Evolutionary conservation across 2,113 vertebrate species (phyloP), one percentile per base, ranked within the genome.

Genomic region (Orientallactaga bullata): DNA sequence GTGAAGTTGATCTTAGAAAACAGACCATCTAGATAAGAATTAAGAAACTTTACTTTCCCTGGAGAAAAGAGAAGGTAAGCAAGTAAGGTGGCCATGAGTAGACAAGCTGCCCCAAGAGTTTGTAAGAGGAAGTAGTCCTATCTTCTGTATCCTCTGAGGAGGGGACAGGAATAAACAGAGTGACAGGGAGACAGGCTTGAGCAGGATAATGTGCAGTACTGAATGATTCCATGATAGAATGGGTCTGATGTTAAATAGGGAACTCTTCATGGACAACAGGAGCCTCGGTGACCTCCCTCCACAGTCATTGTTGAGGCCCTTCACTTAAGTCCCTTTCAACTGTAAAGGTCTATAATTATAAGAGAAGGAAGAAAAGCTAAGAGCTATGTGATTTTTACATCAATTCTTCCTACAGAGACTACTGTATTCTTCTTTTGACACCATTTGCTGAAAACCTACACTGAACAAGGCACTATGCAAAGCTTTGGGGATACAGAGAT

Each of bases 381-480:
- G 42, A 20, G 63, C 30, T 23, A 73, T 51, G 66, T 94, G 66
- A 93, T 65, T 80, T 92, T 84, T 84, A 91, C 26, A 86, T 3
- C 58, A 63, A 69, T 79, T 90, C 77, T 89, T 89, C 90, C 85
- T 97, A 82, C 37, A 97, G 88, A 95, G 88, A 96, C 74, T 85
- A 95, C 86, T 84, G 85, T 63, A 78, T 65, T 90, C 86, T 86
- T 91, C 81, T 89, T 84, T 95, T 91, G 87, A 91, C 65, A 93
- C 65, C 89, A 91, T 89, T 93, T 93, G 92, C 84, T 96, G 91
- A 96, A 94, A 94, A 95, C 61, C 93, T 90, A 91, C 83, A 61
- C 63, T 66, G 66, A 85, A 74, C 78, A 93, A 94, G 80, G 72
- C 32, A 83, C 80, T 92, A 66, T 82, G 85, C 73, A 94, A 91